Evolutionary conservation across 2,888 invertebrate species (phyloP), one percentile per base, ranked within the genome.

Genomic region (Leptinotarsa rubiginosa): DNA sequence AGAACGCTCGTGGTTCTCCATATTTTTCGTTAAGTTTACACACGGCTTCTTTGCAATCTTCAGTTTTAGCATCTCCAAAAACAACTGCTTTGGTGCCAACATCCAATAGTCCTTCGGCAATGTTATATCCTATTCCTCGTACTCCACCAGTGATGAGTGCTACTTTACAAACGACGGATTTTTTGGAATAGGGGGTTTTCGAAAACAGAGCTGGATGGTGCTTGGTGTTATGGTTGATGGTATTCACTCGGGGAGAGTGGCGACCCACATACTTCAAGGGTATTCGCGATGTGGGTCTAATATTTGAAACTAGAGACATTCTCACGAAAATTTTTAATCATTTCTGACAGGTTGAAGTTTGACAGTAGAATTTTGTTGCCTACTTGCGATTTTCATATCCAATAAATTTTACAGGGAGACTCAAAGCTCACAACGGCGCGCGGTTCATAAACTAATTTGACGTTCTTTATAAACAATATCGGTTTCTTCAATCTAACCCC

Each of bases 61-160:
- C 82, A 18, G 83, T 84, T 62, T 84, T 79, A 59, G 87, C 76
- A 76, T 89, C 89, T 18, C 87, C 81, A 67, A 89, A 83, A 52
- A 86, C 84, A 1, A 88, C 86, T 47, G 70, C 78, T 75, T 75
- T 59, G 4, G 92, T 92, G 78, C 93, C 93, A 82, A 91, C 90
- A 83, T 91, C 91, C 70, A 93, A 87, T 59, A 93, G 85, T 83
- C 92, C 92, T 80, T 92, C 91, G 79, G 91, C 91, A 82, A 91
- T 92, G 4, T 92, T 90, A 72, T 91, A 89, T 10, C 93, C 93
- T 78, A 93, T 91, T 72, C 93, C 93, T 72, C 91, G 90, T 22
- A 92, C 92, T 65, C 91, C 93, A 54, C 93, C 93, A 31, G 93
- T 93, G 74, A 93, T 90, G 75, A 93, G 87, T 64, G 91, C 93